Conservation (phyloP, 2,113 vertebrate genomes). For the Ramphastos sulfuratus region DNA sequence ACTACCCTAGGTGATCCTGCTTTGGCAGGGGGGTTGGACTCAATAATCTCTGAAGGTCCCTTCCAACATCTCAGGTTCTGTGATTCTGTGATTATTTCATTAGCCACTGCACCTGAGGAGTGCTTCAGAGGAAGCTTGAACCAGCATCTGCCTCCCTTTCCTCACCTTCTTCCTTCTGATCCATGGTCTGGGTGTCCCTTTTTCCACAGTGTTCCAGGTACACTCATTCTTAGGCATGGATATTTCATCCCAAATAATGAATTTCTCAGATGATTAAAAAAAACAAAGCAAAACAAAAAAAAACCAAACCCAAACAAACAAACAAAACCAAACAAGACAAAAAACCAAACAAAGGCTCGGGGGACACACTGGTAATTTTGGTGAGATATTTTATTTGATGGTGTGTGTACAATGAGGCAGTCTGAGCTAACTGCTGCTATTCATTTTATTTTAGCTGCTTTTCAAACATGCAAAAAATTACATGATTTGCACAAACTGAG, state of each 20-base stretch:
- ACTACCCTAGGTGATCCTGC: too few relatives aligned
- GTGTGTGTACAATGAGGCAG: neutral
- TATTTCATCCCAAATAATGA: neutral
- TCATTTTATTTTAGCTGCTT: neutral
- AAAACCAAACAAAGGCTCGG: neutral
- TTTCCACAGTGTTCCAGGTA: neutral
- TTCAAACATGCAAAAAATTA: neutral
- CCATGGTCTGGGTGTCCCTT: neutral
- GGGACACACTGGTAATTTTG: neutral
- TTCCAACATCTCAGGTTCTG: too few relatives aligned
- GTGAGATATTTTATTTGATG: neutral
- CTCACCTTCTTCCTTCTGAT: neutral
- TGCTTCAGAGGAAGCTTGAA: neutral
- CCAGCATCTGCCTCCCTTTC: fast-evolving
- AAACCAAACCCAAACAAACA: too few relatives aligned
- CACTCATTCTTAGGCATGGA: neutral
- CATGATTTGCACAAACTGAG: neutral
- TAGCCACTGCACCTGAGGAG: neutral
- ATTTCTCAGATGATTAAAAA: neutral
- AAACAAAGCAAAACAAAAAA: too few relatives aligned
- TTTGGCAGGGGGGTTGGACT: too few relatives aligned
- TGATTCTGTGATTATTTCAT: too few relatives aligned
- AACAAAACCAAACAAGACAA: too few relatives aligned
- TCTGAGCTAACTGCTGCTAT: neutral
- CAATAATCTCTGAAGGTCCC: too few relatives aligned